Base-by-base conservation (phyloP, 2,888 invertebrate species). In the Hyposoter dolosus region DNA sequence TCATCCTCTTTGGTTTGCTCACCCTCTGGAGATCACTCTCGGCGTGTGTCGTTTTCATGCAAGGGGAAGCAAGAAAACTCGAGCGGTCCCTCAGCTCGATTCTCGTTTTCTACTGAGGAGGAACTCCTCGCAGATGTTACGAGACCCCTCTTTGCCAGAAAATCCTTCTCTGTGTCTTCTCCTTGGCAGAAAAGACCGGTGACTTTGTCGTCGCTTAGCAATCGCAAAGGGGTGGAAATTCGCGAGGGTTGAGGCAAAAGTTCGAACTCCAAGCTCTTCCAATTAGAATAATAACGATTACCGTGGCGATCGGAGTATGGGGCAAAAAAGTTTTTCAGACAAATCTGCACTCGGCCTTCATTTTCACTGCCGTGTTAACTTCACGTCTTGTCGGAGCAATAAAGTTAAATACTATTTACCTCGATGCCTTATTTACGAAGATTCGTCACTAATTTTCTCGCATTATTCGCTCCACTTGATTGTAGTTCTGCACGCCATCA, bases 231-330 rank as follows among this genome's bases (percentile, higher is more conserved):
- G 82, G 79, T 74, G 74, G 72, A 80, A 76, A 69, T 68, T 78
- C 69, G 47, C 80, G 63, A 65, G 63, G 71, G 69, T 65, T 63
- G 71, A 65, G 80, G 56, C 53, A 72, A 84, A 45, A 60, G n/a
- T 78, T 78, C 56, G n/a, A 79, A 75, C 75, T 80, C 35, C 74
- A 32, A 75, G 60, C 63, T 56, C 60, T 82, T 84, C 80, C 87
- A 88, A 82, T 85, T 85, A 87, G 80, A 88, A 88, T 87, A 86
- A 85, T 88, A 81, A 87, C 86, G 85, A 84, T 84, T 80, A 82
- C 74, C 65, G 72, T 43, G 82, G 79, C 75, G 79, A 82, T 68
- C 71, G 65, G 60, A 72, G 45, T 65, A 23, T 63, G 84, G 72
- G 80, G 50, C 32, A 43, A 35, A 40, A 60, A 82, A 68, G 40